Conservation (phyloP, 2,113 vertebrate genomes). For the Lichenostomus cassidix region DNA sequence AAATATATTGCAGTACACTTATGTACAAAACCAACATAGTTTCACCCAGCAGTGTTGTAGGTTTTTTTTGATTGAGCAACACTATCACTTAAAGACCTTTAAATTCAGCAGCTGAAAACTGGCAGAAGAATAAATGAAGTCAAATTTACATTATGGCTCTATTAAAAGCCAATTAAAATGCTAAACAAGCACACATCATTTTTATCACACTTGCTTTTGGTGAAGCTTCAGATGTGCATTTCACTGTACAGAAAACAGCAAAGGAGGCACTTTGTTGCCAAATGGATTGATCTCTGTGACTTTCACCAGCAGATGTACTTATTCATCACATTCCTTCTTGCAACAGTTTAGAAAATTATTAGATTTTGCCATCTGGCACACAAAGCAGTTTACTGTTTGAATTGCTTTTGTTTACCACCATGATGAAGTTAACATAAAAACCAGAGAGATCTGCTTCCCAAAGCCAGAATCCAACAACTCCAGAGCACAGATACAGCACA, state of each 20-base stretch:
- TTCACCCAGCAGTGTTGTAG: neutral
- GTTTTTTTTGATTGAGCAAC: neutral
- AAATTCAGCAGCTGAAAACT: constrained; percentile 4
- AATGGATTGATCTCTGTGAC: constrained; percentile 20
- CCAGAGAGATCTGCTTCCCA: neutral
- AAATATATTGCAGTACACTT: neutral
- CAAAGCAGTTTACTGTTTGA: constrained; percentile 46
- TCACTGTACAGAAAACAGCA: constrained; percentile 8
- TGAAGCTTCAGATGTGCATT: constrained; percentile 39
- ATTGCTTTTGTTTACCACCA: constrained; percentile 43
- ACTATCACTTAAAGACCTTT: constrained; percentile 19
- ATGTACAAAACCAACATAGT: neutral
- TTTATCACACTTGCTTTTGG: neutral
- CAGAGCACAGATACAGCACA: neutral
- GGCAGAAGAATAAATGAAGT: constrained; percentile 29
- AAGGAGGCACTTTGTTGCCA: constrained; percentile 36
- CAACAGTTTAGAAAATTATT: constrained; percentile 62
- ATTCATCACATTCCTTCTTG: constrained; percentile 43
- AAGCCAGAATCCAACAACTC: neutral
- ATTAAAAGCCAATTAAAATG: constrained; percentile 54
- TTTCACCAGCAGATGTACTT: constrained; percentile 62
- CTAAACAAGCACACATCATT: constrained; percentile 16
- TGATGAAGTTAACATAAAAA: constrained; percentile 25
- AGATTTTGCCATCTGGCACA: constrained; percentile 57
- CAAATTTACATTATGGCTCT: constrained; percentile 10